A percentile compares a stretch with the other conserved stretches of the same genome.
Conservation (phyloP, 2,113 vertebrate genomes). For the Pygoscelis adeliae region DNA sequence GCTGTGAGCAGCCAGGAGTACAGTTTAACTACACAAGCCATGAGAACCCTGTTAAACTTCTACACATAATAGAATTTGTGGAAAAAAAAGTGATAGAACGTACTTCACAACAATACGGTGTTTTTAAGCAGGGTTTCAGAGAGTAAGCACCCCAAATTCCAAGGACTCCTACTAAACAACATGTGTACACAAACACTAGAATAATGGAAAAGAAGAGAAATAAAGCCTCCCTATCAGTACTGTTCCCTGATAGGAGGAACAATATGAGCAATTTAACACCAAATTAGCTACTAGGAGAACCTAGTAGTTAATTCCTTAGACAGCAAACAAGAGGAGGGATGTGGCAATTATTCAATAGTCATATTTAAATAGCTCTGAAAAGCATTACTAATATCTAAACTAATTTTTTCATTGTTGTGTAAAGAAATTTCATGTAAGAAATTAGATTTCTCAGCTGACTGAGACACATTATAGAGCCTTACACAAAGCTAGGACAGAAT, state of each 20-base stretch:
- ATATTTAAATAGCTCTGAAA: conserved; percentile 2
- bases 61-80: neutral
- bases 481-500: neutral
- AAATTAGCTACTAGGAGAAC: neutral
- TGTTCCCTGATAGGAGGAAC: neutral
- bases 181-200: neutral
- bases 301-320: conserved; percentile 7
- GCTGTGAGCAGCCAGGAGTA: neutral
- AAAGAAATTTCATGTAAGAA: neutral
- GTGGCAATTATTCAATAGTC: neutral
- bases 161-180: neutral
- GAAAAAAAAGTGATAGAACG: neutral
- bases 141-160: neutral
- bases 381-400: neutral
- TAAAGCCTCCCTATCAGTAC: neutral
- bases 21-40: neutral
- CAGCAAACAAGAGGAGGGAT: neutral
- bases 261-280: neutral
- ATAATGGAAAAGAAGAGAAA: neutral
- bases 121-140: neutral
- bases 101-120: neutral
- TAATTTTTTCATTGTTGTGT: neutral
- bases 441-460: neutral
- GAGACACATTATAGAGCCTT: neutral
- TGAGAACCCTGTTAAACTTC: neutral